Conservation (phyloP, 2,888 invertebrate genomes). For the Cryptocheilus praepositus region DNA sequence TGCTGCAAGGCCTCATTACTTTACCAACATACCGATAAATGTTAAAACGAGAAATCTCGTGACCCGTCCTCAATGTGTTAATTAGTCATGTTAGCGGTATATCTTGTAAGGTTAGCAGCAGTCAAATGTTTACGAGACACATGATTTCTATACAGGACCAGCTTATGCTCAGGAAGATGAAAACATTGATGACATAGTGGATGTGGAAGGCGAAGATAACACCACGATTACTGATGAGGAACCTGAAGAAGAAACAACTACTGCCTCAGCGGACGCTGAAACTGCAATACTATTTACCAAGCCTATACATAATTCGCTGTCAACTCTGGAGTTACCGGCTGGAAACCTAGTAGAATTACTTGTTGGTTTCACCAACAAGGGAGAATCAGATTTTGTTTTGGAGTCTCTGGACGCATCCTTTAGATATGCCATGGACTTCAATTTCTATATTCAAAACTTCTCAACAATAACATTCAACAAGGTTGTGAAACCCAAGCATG, state of each 20-base stretch:
- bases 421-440: slow-evolving; percentile 99
- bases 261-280: slow-evolving; percentile 93
- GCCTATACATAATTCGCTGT: slow-evolving; percentile 77
- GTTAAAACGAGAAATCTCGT: no score
- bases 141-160: background rate
- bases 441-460: slow-evolving; percentile 98
- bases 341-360: slow-evolving; percentile 95
- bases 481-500: slow-evolving; percentile 91
- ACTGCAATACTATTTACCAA: slow-evolving; percentile 93
- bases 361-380: slow-evolving; percentile 97
- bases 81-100: no score
- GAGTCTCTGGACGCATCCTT: slow-evolving; percentile 98
- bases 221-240: slow-evolving; percentile 75
- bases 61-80: no score
- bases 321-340: slow-evolving; percentile 85
- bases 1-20: no score
- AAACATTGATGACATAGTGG: slow-evolving; percentile 77
- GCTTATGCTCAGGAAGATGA: slow-evolving; percentile 80
- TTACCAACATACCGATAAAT: no score
- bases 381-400: slow-evolving; percentile 91
- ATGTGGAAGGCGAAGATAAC: slow-evolving; percentile 79
- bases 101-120: no score
- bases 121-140: no score
- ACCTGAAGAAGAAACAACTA: slow-evolving; percentile 80
- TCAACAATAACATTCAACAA: slow-evolving; percentile 92